These are phyloP conservation scores for Cavia aperea DNA, from an alignment of 2,113 vertebrate genomes.

Conservation along the genomic window DNA sequence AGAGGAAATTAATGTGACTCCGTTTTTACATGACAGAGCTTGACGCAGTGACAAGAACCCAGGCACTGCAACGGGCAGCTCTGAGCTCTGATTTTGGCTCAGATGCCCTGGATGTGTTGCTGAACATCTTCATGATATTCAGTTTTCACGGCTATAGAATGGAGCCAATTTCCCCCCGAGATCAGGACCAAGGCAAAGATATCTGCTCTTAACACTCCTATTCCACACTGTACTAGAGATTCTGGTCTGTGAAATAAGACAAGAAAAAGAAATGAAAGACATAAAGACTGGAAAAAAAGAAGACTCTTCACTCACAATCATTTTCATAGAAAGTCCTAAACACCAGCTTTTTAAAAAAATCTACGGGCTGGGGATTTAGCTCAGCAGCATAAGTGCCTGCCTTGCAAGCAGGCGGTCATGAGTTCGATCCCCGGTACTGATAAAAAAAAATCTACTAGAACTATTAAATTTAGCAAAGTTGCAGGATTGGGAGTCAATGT, in stretches of 20 bases:
- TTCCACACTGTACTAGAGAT: background rate
- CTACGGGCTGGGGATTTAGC: too few species aligned
- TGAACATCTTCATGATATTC: background rate
- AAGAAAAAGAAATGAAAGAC: constrained; percentile 31
- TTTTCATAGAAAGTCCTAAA: constrained; percentile 31
- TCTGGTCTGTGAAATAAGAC: background rate
- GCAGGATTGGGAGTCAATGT: background rate
- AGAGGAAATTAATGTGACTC: background rate
- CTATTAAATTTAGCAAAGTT: constrained; percentile 23
- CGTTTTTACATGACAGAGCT: background rate
- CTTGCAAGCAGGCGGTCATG: too few species aligned
- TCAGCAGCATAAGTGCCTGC: too few species aligned
- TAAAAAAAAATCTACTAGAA: background rate
- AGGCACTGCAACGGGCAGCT: background rate
- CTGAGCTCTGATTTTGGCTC: background rate
- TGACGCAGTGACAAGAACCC: background rate
- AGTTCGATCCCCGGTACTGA: too few species aligned
- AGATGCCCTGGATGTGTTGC: background rate
- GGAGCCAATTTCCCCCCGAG: background rate
- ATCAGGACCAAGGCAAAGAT: background rate
- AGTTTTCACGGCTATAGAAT: background rate
- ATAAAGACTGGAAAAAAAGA: background rate
- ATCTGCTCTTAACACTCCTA: background rate
- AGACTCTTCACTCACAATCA: background rate
- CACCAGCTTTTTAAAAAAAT: background rate